Evolutionary conservation across 2,888 invertebrate genomes (phyloP).

Genomic region (Philhelius pedissequus): DNA sequence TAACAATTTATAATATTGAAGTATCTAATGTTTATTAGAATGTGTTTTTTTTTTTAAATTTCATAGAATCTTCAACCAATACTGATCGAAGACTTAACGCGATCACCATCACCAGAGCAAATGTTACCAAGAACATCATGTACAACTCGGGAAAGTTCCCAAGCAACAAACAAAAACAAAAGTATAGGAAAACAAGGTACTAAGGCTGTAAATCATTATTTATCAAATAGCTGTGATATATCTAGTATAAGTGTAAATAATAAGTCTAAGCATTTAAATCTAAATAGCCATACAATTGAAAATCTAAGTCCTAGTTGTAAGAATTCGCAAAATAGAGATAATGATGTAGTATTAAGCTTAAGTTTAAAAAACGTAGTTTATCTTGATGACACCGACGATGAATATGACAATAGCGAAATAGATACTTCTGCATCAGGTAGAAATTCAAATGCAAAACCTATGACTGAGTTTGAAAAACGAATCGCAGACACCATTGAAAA

Average conservation of each 20-base stretch:
- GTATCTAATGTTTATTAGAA: background rate
- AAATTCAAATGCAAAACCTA: background rate
- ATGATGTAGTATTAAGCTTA: conserved; percentile 11
- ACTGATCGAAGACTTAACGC: background rate
- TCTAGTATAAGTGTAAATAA: conserved; percentile 30
- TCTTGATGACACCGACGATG: background rate
- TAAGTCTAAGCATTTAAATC: conserved; percentile 13
- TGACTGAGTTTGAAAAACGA: background rate
- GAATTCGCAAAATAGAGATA: conserved; percentile 29
- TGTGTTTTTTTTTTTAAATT: background rate
- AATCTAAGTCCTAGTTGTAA: conserved; percentile 43
- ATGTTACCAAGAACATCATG: background rate
- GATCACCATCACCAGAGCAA: conserved; percentile 4
- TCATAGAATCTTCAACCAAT: conserved; percentile 10
- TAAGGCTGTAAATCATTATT: conserved; percentile 51
- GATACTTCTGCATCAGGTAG: background rate
- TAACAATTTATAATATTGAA: background rate
- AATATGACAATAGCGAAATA: background rate
- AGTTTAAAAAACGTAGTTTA: background rate
- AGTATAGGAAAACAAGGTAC: conserved; percentile 36
- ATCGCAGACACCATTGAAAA: background rate
- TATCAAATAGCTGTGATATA: conserved; percentile 60
- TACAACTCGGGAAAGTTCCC: background rate
- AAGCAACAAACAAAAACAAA: background rate
- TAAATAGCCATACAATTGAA: conserved; percentile 8